Conservation (phyloP, 2,888 invertebrate species). For the Molorchus minor region DNA sequence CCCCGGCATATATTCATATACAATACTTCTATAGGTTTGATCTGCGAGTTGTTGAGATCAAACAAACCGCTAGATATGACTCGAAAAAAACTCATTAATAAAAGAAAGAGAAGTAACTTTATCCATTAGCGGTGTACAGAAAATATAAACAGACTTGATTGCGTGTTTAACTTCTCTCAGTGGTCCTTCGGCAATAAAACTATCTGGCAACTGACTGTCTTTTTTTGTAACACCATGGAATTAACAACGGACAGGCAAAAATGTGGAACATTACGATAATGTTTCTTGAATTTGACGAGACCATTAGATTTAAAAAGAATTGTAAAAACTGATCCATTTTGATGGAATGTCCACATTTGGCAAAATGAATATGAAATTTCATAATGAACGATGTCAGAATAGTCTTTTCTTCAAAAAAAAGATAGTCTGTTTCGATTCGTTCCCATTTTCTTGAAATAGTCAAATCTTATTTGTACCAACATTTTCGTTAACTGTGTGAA, state of each 20-base stretch:
- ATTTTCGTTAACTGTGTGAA: slow-evolving; percentile 32
- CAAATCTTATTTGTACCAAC: slow-evolving; percentile 36
- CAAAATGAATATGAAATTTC: slow-evolving; percentile 39
- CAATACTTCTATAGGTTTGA: slow-evolving; percentile 45
- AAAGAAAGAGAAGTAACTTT: slow-evolving; percentile 37
- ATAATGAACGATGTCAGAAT: slow-evolving; percentile 37
- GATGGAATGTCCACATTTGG: slow-evolving; percentile 28
- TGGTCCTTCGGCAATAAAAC: slow-evolving; percentile 42
- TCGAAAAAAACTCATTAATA: slow-evolving; percentile 43
- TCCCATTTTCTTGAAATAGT: slow-evolving; percentile 26
- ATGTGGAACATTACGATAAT: slow-evolving; percentile 50
- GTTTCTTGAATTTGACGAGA: slow-evolving; percentile 45
- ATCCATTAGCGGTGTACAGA: slow-evolving; percentile 36
- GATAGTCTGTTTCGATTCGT: slow-evolving; percentile 25
- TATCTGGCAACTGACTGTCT: slow-evolving; percentile 42
- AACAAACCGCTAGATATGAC: slow-evolving; percentile 46
- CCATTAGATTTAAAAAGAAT: slow-evolving; percentile 44
- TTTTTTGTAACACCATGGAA: slow-evolving; percentile 36
- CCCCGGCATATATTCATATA: slow-evolving; percentile 46
- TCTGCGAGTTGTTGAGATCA: slow-evolving; percentile 39
- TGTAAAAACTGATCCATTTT: slow-evolving; percentile 31
- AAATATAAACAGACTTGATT: slow-evolving; percentile 42
- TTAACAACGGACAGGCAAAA: slow-evolving; percentile 45
- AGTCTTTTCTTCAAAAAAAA: slow-evolving; percentile 42
- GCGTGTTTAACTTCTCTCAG: slow-evolving; percentile 39